phyloP scores from a whole-genome alignment of 2,797 vertebrate genomes.

The Sebastiscus tertius region DNA sequence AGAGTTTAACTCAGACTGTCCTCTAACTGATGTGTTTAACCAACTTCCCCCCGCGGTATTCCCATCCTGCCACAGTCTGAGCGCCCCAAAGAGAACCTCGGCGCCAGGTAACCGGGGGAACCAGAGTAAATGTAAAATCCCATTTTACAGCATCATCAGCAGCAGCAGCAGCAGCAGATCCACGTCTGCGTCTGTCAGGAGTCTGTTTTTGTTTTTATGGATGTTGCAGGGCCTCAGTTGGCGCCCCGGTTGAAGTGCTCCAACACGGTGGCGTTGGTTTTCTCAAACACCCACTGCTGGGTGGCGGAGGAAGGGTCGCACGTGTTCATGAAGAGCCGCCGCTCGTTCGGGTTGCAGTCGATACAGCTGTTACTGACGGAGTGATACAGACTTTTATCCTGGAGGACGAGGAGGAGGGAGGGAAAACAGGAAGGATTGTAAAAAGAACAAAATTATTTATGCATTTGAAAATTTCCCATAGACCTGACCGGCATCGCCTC shows the following conservation, averaged over 20 bases:
- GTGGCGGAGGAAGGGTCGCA: conserved; percentile 87
- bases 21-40: conserved; percentile 6
- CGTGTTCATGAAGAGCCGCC: conserved; percentile 91
- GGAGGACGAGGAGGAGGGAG: neutral
- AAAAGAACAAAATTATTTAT: neutral
- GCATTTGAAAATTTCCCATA: neutral
- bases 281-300: conserved; percentile 96
- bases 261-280: conserved; percentile 90
- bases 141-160: neutral
- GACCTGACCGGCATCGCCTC: neutral
- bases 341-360: conserved; percentile 88
- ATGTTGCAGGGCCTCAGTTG: conserved; percentile 8
- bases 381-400: conserved; percentile 94
- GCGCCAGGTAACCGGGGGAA: neutral
- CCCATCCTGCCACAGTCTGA: conserved; percentile 10
- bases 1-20: neutral
- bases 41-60: neutral
- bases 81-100: conserved; percentile 10
- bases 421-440: neutral
- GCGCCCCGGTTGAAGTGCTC: conserved; percentile 80
- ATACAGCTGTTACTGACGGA: conserved; percentile 93
- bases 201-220: neutral
- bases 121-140: neutral
- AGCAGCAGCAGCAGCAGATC: conserved; percentile 27
- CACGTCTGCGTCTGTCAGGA: neutral